Evolutionary conservation across 1,140 invertebrate genomes (phyloP).

Genomic region (Cylas formicarius): DNA sequence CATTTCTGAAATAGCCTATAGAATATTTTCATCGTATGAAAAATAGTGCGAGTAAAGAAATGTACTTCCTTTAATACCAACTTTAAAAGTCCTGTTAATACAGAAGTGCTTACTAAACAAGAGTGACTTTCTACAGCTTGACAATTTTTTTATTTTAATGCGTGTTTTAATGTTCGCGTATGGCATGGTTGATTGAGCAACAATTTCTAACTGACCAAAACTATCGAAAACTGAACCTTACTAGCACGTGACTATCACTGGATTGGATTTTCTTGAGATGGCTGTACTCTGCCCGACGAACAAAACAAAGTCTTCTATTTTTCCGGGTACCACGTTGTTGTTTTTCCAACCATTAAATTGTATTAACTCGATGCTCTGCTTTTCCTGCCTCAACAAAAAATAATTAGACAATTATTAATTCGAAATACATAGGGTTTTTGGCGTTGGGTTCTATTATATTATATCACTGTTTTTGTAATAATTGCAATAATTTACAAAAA

Average conservation of each 20-base stretch:
- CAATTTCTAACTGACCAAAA: too few relatives aligned
- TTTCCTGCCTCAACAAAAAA: too few relatives aligned
- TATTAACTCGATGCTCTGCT: conserved; percentile 13
- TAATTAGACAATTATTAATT: too few relatives aligned
- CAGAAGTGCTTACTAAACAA: neutral
- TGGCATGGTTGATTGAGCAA: neutral
- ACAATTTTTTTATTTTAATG: neutral
- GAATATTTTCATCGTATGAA: too few relatives aligned
- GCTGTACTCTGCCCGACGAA: conserved; percentile 18
- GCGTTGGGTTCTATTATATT: too few relatives aligned
- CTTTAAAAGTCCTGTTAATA: neutral
- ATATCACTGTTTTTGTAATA: too few relatives aligned
- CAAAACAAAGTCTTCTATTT: conserved; percentile 18
- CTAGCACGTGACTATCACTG: conserved; percentile 25
- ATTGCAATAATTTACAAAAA: too few relatives aligned
- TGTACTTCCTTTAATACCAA: too few relatives aligned
- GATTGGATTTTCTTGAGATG: conserved; percentile 10
- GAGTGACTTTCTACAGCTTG: neutral
- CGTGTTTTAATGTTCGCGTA: neutral
- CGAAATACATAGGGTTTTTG: too few relatives aligned
- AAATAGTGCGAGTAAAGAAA: too few relatives aligned
- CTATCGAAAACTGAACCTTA: too few relatives aligned
- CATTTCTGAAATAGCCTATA: too few relatives aligned
- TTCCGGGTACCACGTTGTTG: conserved; percentile 8
- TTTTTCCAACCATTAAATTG: conserved; percentile 17